phyloP scores from a whole-genome alignment of 2,888 invertebrate species.

The Neoitamus cyanurus region DNA sequence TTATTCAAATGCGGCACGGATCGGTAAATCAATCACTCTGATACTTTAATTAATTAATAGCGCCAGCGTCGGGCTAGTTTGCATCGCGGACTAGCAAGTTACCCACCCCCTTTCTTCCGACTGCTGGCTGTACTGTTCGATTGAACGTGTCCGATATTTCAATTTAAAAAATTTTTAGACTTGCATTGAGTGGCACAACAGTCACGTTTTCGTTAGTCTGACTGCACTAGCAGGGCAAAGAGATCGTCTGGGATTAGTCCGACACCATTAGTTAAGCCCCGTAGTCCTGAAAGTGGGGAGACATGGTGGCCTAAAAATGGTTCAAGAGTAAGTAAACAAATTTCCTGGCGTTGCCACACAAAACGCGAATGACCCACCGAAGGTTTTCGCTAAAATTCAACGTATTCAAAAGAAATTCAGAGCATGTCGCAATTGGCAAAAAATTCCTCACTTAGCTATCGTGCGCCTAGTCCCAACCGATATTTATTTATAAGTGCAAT shows the following conservation, averaged over 20 bases:
- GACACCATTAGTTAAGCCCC: neutral
- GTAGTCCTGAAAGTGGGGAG: neutral
- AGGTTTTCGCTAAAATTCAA: neutral
- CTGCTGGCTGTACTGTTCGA: neutral
- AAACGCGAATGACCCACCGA: neutral
- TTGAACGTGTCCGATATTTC: neutral
- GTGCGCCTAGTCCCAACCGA: neutral
- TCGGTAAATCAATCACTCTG: neutral
- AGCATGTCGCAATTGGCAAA: neutral
- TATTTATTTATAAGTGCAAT: constrained; percentile 1
- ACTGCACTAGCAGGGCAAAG: neutral
- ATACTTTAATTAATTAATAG: neutral
- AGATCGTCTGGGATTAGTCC: neutral
- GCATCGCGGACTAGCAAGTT: neutral
- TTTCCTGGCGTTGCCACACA: neutral
- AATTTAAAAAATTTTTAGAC: neutral
- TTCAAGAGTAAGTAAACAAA: neutral
- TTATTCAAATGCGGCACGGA: neutral
- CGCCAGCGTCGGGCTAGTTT: neutral
- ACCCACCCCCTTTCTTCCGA: neutral
- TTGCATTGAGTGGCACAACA: neutral
- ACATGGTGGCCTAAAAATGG: neutral
- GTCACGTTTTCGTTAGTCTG: neutral
- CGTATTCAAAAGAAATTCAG: neutral
- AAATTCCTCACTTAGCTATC: neutral